Conservation (phyloP, 2,888 invertebrate genomes). For the Rhopalosiphum nymphaeae region DNA sequence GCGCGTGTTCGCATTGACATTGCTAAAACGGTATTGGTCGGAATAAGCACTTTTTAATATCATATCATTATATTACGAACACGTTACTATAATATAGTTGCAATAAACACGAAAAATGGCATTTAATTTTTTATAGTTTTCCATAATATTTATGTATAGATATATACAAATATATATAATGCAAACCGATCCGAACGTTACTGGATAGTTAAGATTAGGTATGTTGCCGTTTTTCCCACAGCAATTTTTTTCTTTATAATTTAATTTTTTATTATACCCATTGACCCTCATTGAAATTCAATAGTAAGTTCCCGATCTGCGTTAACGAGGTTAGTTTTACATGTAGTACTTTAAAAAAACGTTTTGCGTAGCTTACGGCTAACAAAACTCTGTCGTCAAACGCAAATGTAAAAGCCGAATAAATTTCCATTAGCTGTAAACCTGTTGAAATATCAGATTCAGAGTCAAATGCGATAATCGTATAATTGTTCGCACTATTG, state of each 20-base stretch:
- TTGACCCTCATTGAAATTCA: no score
- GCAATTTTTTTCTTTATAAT: no score
- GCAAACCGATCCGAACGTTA: no score
- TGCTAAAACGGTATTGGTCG: background rate
- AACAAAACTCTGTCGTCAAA: background rate
- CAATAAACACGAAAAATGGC: background rate
- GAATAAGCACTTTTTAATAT: background rate
- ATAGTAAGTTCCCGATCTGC: no score
- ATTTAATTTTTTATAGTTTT: background rate
- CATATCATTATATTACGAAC: background rate
- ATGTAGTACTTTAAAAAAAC: no score
- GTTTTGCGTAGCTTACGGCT: no score
- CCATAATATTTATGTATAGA: background rate
- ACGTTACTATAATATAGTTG: background rate
- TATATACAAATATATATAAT: no score
- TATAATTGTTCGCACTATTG: background rate
- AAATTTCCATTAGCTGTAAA: background rate
- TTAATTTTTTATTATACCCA: no score
- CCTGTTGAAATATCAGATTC: background rate
- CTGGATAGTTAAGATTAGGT: no score
- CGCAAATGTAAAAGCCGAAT: background rate
- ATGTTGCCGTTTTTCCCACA: no score
- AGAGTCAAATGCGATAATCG: background rate
- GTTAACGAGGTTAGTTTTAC: no score
- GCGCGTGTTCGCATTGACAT: background rate